Conservation (phyloP, 2,113 vertebrate genomes). For the Aptenodytes forsteri region DNA sequence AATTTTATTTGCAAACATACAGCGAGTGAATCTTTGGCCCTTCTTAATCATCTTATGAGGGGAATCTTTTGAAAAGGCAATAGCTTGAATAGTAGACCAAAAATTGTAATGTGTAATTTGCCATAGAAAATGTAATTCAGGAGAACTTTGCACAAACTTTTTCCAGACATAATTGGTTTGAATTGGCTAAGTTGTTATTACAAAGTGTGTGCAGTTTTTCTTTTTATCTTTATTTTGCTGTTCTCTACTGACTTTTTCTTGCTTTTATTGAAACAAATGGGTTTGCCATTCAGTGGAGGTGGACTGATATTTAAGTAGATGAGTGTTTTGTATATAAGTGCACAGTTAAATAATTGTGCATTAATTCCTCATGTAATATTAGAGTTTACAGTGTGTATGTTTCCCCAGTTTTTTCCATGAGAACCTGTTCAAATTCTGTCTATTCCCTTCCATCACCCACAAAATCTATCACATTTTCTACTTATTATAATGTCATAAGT, state of each 20-base stretch:
- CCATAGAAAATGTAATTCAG: neutral
- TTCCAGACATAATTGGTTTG: neutral
- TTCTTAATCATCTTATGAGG: neutral
- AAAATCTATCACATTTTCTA: neutral
- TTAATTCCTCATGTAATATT: neutral
- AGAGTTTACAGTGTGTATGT: neutral
- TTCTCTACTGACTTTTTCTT: neutral
- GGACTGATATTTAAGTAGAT: neutral
- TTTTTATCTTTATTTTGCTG: neutral
- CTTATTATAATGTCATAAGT: neutral
- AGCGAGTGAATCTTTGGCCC: neutral
- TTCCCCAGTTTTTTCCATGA: neutral
- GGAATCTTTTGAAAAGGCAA: neutral
- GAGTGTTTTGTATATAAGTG: neutral
- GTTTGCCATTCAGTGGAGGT: neutral
- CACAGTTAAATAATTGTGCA: neutral
- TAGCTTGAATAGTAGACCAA: neutral
- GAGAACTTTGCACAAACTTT: neutral
- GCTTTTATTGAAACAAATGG: neutral
- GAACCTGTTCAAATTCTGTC: neutral
- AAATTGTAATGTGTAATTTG: neutral
- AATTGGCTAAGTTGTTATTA: neutral
- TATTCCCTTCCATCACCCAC: neutral
- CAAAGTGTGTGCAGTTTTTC: accelerated
- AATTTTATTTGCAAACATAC: neutral